Evolutionary conservation across 1,140 invertebrate genomes (phyloP), one percentile per base, ranked within the genome.

Genomic region (Monomorium pharaonis): DNA sequence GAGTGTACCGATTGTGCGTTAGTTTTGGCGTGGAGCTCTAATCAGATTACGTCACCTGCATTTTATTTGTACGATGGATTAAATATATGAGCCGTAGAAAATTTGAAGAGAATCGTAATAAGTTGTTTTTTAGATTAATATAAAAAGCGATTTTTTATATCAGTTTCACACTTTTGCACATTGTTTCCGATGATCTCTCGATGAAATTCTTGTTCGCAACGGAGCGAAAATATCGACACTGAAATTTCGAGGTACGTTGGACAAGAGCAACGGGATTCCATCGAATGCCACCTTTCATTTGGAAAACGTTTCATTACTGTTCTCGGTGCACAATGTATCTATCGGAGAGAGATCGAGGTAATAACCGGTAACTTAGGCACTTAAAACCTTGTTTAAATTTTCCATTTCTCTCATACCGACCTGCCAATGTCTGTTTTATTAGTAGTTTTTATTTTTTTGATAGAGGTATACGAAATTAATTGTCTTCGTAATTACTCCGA

Each of bases 281-380:
- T 78, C n/a, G 27, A 24, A 78, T 65, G 76, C 47, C 58, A 78
- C 18, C n/a, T 78, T 78, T 67, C n/a, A 78, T 78, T 78, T 78
- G 60, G 16, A 78, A 63, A 78, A 27, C 44, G n/a, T 78, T 78
- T 78, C 44, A 78, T 78, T 78, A 51, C 16, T 30, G 30, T 62
- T 65, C n/a, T n/a, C 60, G 30, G 3, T 24, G 16, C 12, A n/a
- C 56, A 24, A 78, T 37, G n/a, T 44, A n/a, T 18, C 44, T 44
- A n/a, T 18, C 44, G 42, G 27, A 30, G 5, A 51, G 42, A 3
- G 14, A 51, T 65, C 58, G 44, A 27, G 62, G 42, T 2, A n/a
- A n/a, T n/a, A 24, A 62, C 33, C 24, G 37, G 18, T 49, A 24
- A 33, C 18, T n/a, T 33, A 27, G 24, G 65, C 67, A 24, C n/a